A percentile compares a stretch with the other conserved stretches of the same genome.
Evolutionary conservation across 2,113 vertebrate species (phyloP).

Genomic region (Amblyornis subalaris): DNA sequence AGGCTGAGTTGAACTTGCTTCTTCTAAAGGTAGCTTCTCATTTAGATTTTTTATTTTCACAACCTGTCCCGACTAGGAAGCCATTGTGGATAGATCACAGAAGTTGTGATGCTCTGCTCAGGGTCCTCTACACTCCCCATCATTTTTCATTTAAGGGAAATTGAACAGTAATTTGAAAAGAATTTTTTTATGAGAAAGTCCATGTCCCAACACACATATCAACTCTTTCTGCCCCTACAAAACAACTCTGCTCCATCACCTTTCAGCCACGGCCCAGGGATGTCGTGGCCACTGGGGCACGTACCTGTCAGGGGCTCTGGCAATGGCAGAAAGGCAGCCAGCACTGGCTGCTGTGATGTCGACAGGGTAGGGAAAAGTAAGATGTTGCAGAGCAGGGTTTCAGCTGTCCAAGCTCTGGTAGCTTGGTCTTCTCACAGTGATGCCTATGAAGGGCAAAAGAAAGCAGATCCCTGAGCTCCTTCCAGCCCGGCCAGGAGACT

Average conservation of each 20-base stretch:
- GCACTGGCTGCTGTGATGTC: neutral
- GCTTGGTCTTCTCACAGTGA: neutral
- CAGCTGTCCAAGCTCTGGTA: neutral
- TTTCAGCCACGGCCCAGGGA: neutral
- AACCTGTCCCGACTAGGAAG: neutral
- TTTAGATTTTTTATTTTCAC: neutral
- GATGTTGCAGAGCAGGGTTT: neutral
- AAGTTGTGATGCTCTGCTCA: neutral
- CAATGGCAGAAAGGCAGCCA: neutral
- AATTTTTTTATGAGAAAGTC: neutral
- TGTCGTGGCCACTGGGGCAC: neutral
- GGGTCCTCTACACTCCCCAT: neutral
- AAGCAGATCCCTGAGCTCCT: neutral
- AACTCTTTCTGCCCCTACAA: neutral
- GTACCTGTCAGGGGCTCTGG: neutral
- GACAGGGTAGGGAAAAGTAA: neutral
- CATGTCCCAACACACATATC: accelerated
- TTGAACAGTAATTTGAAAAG: neutral
- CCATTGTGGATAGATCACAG: neutral
- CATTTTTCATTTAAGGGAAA: neutral
- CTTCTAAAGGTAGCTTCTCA: neutral
- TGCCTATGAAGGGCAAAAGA: accelerated
- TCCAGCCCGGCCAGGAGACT: neutral
- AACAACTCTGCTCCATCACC: neutral
- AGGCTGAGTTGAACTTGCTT: neutral